A percentile compares a stretch with the other conserved stretches of the same genome.
phyloP scores from a whole-genome alignment of 2,797 vertebrate species.

The Bradypodion pumilum region DNA sequence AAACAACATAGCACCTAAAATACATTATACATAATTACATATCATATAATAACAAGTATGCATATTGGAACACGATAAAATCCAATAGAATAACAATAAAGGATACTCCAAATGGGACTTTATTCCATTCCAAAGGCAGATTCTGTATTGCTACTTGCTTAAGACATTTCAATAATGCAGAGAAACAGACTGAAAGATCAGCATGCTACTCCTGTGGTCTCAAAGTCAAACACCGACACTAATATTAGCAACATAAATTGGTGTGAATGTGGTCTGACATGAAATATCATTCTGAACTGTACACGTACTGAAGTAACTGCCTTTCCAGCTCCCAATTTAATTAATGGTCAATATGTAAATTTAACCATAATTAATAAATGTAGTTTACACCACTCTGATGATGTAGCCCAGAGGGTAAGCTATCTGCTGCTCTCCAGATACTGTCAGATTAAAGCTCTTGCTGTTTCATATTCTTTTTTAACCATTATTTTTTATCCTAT shows the following conservation, averaged over 20 bases:
- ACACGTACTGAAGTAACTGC: neutral
- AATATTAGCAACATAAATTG: neutral
- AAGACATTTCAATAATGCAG: neutral
- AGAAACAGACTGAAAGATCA: neutral
- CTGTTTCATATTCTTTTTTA: too few species aligned
- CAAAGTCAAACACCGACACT: neutral
- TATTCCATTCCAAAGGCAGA: neutral
- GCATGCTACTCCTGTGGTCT: neutral
- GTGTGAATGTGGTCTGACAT: neutral
- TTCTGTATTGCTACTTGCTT: neutral
- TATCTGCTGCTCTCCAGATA: neutral
- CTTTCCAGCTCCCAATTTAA: neutral
- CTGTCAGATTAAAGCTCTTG: neutral
- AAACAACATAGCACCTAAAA: too few species aligned
- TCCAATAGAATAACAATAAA: too few species aligned
- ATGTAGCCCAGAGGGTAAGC: neutral
- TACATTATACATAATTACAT: too few species aligned
- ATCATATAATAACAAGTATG: too few species aligned
- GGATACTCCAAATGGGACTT: neutral
- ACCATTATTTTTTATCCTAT: too few species aligned
- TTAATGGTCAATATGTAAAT: neutral
- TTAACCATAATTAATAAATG: neutral
- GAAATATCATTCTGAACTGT: neutral
- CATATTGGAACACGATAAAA: too few species aligned
- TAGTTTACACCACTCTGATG: neutral